Evolutionary conservation across 2,797 vertebrate genomes (phyloP).

Genomic region (Argentina silus): DNA sequence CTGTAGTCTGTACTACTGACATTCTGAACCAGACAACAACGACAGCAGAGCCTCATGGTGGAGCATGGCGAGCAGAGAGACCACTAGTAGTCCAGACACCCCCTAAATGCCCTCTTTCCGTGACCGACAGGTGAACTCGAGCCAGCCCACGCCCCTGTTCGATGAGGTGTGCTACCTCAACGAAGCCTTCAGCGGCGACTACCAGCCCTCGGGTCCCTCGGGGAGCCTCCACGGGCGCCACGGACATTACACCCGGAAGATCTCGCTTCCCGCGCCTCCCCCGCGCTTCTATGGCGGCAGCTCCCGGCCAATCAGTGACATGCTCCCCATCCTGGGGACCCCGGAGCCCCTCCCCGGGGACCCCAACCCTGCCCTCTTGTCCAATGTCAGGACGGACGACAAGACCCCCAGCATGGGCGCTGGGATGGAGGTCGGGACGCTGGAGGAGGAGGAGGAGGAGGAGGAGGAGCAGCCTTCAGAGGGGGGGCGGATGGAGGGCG

Average conservation of each 20-base stretch:
- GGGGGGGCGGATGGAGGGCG: not conserved
- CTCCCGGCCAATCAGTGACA: constrained; percentile 13
- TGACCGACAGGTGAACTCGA: constrained; percentile 62
- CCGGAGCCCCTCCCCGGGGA: constrained; percentile 28
- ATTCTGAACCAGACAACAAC: not conserved
- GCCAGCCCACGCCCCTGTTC: constrained; percentile 30
- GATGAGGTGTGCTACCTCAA: constrained; percentile 56
- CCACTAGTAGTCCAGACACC: not conserved
- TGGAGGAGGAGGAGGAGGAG: not conserved
- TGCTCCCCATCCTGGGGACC: constrained; percentile 39
- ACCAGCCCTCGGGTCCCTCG: constrained; percentile 27
- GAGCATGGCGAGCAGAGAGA: not conserved
- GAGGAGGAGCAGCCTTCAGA: not conserved
- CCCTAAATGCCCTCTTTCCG: constrained; percentile 40
- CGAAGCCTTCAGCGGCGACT: constrained; percentile 45
- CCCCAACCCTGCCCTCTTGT: constrained; percentile 1
- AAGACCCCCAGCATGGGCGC: not conserved
- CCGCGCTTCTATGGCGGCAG: constrained; percentile 11
- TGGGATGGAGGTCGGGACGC: not conserved
- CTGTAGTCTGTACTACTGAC: not conserved
- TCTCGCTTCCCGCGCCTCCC: constrained; percentile 33
- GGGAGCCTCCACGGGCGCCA: constrained; percentile 49
- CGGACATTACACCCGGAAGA: constrained; percentile 65
- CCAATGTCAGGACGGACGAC: constrained; percentile 12
- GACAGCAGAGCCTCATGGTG: not conserved